These are phyloP conservation scores for Orthochromis malagaraziensis DNA, from an alignment of 2,113 vertebrate species.

Conservation along the genomic window DNA sequence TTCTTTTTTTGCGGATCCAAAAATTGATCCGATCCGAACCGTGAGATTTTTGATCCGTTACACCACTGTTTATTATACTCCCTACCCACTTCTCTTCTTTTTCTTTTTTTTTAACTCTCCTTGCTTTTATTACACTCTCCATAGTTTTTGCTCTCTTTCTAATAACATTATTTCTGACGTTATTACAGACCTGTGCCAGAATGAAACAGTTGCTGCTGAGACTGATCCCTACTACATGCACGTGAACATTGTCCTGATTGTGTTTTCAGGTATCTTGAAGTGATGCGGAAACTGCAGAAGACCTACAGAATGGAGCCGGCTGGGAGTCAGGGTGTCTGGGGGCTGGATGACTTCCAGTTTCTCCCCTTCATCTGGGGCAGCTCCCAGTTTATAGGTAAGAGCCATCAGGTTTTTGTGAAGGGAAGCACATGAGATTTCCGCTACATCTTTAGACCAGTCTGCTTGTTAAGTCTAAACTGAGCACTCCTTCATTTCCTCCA, in stretches of 20 bases:
- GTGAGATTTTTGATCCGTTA: neutral
- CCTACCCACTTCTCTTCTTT: neutral
- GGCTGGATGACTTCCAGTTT: slow-evolving; percentile 97
- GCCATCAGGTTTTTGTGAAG: neutral
- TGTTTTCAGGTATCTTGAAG: slow-evolving; percentile 80
- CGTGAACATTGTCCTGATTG: neutral
- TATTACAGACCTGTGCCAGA: neutral
- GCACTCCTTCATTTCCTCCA: neutral
- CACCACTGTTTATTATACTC: neutral
- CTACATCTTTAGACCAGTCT: neutral
- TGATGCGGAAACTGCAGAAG: slow-evolving; percentile 94
- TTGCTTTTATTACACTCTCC: neutral
- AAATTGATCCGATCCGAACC: neutral
- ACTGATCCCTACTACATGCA: neutral
- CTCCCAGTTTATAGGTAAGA: slow-evolving; percentile 82
- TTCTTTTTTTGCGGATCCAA: neutral
- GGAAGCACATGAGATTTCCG: neutral
- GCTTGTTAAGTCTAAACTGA: neutral
- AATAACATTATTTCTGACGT: neutral
- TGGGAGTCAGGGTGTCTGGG: slow-evolving; percentile 97
- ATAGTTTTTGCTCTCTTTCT: neutral
- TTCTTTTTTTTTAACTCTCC: neutral
- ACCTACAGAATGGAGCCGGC: slow-evolving; percentile 97
- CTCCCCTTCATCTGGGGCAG: slow-evolving; percentile 98
- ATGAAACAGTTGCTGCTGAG: neutral